A percentile compares a stretch with the other conserved stretches of the same genome.
Conservation (phyloP, 2,797 vertebrate genomes). For the Ficedula albicollis region DNA sequence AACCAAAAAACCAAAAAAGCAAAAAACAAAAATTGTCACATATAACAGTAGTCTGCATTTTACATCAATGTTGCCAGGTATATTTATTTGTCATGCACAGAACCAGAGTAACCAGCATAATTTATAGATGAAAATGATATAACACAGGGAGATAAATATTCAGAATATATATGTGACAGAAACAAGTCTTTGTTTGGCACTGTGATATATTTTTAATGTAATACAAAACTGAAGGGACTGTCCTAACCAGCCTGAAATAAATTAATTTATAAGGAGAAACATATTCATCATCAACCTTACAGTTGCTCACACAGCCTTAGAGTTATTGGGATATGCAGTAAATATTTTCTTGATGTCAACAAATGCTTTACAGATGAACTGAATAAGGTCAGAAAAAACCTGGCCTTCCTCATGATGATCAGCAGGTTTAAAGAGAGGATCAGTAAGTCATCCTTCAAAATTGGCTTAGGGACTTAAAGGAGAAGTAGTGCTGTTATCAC, state of each 20-base stretch:
- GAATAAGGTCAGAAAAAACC: background rate
- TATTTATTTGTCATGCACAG: background rate
- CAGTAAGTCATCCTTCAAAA: background rate
- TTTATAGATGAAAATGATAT: background rate
- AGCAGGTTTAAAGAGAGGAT: background rate
- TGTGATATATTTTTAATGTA: background rate
- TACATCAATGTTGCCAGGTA: background rate
- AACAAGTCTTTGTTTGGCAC: background rate
- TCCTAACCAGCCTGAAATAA: background rate
- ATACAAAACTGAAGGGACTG: background rate
- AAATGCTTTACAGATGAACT: background rate
- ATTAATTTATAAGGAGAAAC: background rate
- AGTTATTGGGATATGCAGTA: background rate
- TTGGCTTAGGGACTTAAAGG: background rate
- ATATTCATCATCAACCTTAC: background rate
- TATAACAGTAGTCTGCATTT: background rate
- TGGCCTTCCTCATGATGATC: background rate
- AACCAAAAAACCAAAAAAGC: too few relatives aligned
- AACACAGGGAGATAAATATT: background rate
- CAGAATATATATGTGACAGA: background rate
- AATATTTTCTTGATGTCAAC: background rate
- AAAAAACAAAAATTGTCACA: too few relatives aligned
- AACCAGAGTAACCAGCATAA: background rate
- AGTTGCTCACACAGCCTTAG: rapidly evolving
- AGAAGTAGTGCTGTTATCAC: background rate